A percentile compares a stretch with the other conserved stretches of the same genome.
These are phyloP conservation scores for Saccostrea cuccullata DNA, from an alignment of 1,140 invertebrate species.

Conservation along the genomic window DNA sequence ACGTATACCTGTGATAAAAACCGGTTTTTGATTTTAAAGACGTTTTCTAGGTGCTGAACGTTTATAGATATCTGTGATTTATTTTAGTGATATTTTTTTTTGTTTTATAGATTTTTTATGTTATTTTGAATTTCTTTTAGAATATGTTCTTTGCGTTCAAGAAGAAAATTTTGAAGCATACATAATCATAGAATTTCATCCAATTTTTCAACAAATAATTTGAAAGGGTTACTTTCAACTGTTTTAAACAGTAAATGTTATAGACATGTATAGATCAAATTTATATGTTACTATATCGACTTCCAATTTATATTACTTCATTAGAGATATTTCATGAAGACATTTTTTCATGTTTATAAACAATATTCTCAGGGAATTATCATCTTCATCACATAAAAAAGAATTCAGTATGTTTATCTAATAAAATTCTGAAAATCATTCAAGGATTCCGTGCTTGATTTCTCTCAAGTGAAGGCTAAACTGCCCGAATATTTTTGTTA, in stretches of 20 bases:
- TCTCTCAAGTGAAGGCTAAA: too few relatives aligned
- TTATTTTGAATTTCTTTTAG: background rate
- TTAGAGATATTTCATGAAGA: background rate
- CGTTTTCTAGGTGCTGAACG: background rate
- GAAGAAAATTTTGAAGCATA: background rate
- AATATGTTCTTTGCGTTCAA: background rate
- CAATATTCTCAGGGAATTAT: conserved; percentile 12
- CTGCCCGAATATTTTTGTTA: too few relatives aligned
- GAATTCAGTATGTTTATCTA: background rate
- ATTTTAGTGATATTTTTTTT: background rate
- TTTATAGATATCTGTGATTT: background rate
- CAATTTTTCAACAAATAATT: background rate
- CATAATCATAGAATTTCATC: background rate
- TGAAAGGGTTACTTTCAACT: background rate
- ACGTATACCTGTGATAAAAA: background rate
- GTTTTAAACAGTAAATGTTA: background rate
- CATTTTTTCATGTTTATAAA: background rate
- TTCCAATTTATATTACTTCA: background rate
- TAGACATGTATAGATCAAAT: background rate
- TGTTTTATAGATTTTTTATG: background rate
- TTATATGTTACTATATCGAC: background rate
- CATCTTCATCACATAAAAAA: background rate
- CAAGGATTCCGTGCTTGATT: too few relatives aligned
- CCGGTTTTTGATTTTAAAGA: background rate
- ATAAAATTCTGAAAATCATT: background rate